Evolutionary conservation across 2,888 invertebrate species (phyloP).

Genomic region (Diplolepis rosae): DNA sequence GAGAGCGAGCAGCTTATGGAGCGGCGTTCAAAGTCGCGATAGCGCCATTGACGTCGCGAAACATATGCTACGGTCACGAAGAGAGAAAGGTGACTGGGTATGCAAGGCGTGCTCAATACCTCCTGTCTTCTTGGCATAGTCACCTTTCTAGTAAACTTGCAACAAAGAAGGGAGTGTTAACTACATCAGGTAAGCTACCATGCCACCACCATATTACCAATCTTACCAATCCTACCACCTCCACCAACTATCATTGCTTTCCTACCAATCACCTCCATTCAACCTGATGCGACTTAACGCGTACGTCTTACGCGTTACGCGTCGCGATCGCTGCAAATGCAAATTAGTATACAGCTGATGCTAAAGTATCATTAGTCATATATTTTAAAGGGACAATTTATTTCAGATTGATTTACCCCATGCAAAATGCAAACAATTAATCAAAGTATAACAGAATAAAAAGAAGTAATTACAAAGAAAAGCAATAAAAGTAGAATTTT

Average conservation of each 20-base stretch:
- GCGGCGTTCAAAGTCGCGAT: slow-evolving; percentile 51
- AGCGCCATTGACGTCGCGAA: slow-evolving; percentile 59
- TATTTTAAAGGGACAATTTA: no score
- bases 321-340: no score
- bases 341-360: no score
- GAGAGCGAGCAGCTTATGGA: slow-evolving; percentile 17
- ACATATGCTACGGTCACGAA: slow-evolving; percentile 72
- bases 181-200: slow-evolving; percentile 34
- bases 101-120: slow-evolving; percentile 63
- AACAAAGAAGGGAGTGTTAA: slow-evolving; percentile 63
- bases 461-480: no score
- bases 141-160: slow-evolving; percentile 69
- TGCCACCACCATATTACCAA: slow-evolving; percentile 26
- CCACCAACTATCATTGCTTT: background rate
- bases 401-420: no score
- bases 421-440: no score
- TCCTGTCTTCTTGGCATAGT: slow-evolving; percentile 68
- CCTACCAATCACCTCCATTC: background rate
- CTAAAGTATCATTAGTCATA: no score
- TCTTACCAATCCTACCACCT: background rate
- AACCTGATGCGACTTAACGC: background rate
- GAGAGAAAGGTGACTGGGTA: slow-evolving; percentile 72
- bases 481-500: no score
- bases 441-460: no score
- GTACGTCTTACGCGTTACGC: background rate